Evolutionary conservation across 2,113 vertebrate genomes (phyloP).

Genomic region (Leptosomus discolor): DNA sequence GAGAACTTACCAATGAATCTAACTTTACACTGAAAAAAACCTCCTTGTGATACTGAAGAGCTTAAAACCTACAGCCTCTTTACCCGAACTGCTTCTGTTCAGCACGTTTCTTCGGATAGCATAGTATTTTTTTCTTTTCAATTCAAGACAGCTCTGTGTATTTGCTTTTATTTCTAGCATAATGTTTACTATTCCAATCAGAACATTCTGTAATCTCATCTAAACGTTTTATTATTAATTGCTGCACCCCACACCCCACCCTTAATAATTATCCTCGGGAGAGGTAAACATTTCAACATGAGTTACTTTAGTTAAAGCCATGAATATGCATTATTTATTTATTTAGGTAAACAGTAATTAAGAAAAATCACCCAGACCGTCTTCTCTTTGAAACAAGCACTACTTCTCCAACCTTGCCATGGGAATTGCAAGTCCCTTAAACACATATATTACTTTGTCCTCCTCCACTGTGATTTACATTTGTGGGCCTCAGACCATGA

Average conservation of each 20-base stretch:
- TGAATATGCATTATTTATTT: slow-evolving; percentile 63
- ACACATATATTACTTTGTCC: not conserved
- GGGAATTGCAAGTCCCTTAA: not conserved
- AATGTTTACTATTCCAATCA: slow-evolving; percentile 43
- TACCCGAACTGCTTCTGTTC: not conserved
- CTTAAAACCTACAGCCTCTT: not conserved
- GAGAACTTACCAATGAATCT: not conserved
- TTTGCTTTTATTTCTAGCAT: slow-evolving; percentile 27
- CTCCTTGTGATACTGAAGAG: not conserved
- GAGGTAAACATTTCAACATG: slow-evolving; percentile 20
- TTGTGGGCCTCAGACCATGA: not conserved
- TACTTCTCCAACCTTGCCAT: not conserved
- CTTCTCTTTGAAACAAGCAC: not conserved
- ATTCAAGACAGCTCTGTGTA: not conserved
- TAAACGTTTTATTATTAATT: slow-evolving; percentile 58
- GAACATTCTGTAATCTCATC: slow-evolving; percentile 16
- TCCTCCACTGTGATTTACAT: not conserved
- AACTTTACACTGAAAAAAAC: not conserved
- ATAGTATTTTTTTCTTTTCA: not conserved
- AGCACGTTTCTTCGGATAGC: not conserved
- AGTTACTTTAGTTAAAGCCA: slow-evolving; percentile 38
- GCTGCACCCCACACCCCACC: not conserved
- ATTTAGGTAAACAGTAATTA: slow-evolving; percentile 54
- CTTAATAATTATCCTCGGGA: slow-evolving; percentile 37
- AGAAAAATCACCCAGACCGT: not conserved